These are phyloP conservation scores for Ladona fulva DNA, from an alignment of 1,140 invertebrate genomes.

Conservation along the genomic window DNA sequence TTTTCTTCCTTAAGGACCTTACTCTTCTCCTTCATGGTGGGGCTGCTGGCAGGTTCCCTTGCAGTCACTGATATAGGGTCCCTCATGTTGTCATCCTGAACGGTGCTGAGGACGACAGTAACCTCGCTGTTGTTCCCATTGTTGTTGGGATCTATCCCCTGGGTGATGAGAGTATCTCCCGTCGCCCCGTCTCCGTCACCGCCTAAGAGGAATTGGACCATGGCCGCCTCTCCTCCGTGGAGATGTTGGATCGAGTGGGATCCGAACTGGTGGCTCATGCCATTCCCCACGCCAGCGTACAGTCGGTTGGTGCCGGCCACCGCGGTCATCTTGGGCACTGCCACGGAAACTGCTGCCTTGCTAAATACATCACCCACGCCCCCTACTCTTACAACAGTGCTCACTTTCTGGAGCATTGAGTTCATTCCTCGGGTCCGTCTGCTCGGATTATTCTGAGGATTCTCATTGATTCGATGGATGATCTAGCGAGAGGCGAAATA, in stretches of 20 bases:
- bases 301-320: neutral
- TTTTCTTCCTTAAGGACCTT: neutral
- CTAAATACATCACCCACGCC: conserved; percentile 2
- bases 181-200: neutral
- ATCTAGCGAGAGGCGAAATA: no score
- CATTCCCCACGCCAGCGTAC: neutral
- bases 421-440: neutral
- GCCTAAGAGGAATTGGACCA: neutral
- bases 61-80: neutral
- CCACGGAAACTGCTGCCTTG: neutral
- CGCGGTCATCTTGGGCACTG: neutral
- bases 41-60: neutral
- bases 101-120: neutral
- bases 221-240: neutral
- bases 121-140: neutral
- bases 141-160: neutral
- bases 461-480: neutral
- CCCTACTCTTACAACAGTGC: neutral
- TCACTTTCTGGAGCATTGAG: conserved; percentile 4
- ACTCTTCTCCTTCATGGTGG: neutral
- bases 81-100: neutral
- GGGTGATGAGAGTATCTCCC: neutral
- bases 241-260: neutral
- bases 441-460: neutral
- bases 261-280: neutral